These are phyloP conservation scores for Zaprionus bogoriensis DNA, from an alignment of 2,888 invertebrate genomes.

Conservation along the genomic window DNA sequence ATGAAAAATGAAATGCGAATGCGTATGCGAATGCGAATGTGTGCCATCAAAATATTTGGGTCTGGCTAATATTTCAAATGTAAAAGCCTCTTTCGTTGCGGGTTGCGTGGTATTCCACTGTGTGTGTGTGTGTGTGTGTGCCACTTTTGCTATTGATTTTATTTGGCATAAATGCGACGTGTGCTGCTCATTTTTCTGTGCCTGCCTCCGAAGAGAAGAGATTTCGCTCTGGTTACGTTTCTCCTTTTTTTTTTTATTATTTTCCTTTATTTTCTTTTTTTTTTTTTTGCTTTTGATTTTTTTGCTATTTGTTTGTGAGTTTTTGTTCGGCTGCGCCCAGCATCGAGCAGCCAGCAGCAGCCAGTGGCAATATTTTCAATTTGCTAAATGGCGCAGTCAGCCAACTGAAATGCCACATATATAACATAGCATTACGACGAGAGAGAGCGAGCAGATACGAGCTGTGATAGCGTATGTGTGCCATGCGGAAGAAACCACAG, in stretches of 20 bases:
- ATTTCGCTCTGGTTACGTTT: conserved; percentile 37
- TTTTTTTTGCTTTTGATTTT: conserved; percentile 20
- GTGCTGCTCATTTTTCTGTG: conserved; percentile 50
- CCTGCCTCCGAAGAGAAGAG: conserved; percentile 23
- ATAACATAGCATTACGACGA: conserved; percentile 28
- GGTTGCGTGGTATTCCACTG: not conserved
- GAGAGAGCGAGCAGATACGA: conserved; percentile 5
- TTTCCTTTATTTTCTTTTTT: conserved; percentile 5
- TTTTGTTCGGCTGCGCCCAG: conserved; percentile 5
- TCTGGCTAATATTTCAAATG: conserved; percentile 70
- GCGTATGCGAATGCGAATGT: conserved; percentile 21
- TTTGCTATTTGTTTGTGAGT: conserved; percentile 5
- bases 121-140: too few relatives aligned
- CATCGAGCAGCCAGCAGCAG: conserved; percentile 30
- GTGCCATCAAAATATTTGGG: conserved; percentile 46
- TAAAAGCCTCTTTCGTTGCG: conserved; percentile 16
- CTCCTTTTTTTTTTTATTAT: conserved; percentile 18
- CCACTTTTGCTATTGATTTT: conserved; percentile 74
- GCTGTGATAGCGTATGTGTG: conserved; percentile 22
- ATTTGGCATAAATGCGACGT: conserved; percentile 70
- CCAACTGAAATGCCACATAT: conserved; percentile 64
- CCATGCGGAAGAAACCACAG: conserved; percentile 65
- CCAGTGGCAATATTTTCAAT: conserved; percentile 69
- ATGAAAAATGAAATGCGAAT: not conserved
- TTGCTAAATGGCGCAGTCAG: conserved; percentile 73